These are phyloP conservation scores for Luffia ferchaultella DNA, from an alignment of 2,888 invertebrate species.

Conservation along the genomic window DNA sequence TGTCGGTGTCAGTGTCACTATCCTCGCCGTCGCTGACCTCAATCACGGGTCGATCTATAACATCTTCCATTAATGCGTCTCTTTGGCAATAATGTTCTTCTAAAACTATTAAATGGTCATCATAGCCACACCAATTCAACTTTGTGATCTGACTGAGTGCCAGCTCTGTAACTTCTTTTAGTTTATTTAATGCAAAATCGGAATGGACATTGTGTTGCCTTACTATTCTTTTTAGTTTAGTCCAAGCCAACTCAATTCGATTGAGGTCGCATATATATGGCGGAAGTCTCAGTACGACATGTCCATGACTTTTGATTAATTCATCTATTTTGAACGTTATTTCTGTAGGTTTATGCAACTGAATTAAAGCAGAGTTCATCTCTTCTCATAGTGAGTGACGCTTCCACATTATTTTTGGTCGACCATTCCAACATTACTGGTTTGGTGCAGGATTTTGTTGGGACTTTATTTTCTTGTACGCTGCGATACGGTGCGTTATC, in stretches of 20 bases:
- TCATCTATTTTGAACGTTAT: neutral
- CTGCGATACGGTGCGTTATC: too few species aligned
- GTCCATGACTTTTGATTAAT: neutral
- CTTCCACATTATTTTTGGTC: neutral
- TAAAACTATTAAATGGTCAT: slow-evolving; percentile 11
- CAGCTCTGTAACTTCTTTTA: neutral
- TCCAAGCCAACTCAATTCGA: neutral
- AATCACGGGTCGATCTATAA: slow-evolving; percentile 3
- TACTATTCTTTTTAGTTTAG: neutral
- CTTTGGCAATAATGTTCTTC: slow-evolving; percentile 14
- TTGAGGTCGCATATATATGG: neutral
- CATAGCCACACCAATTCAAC: slow-evolving; percentile 12
- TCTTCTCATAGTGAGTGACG: neutral
- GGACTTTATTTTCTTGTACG: neutral
- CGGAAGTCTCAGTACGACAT: neutral
- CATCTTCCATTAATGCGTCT: slow-evolving; percentile 12
- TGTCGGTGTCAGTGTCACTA: slow-evolving; percentile 8
- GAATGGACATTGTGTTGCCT: neutral
- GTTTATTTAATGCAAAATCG: neutral
- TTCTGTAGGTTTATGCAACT: neutral
- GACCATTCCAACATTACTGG: neutral
- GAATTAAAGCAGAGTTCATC: neutral
- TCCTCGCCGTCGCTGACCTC: slow-evolving; percentile 10
- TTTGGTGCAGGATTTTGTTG: neutral
- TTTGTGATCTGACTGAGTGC: slow-evolving; percentile 5